Conservation (phyloP, 2,797 vertebrate species). For the Muraenolepis orangiensis region DNA sequence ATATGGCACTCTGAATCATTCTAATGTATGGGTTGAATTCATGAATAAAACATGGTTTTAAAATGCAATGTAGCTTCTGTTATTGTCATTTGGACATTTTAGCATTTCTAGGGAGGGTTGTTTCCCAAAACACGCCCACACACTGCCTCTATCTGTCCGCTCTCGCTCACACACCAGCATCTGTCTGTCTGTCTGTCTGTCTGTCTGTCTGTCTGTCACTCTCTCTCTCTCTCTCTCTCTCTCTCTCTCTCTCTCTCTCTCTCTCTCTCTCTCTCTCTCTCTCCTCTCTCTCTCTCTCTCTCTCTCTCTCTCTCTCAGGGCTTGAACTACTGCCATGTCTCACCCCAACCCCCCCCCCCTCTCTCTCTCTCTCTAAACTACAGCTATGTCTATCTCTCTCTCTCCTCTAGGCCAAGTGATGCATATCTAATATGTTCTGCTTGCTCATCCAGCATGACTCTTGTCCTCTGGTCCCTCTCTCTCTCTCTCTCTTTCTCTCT, state of each 20-base stretch:
- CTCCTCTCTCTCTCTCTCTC: neutral
- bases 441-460: neutral
- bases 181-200: neutral
- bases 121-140: neutral
- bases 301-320: neutral
- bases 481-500: too few species aligned
- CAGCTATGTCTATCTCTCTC: neutral
- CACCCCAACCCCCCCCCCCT: too few species aligned
- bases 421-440: neutral
- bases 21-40: neutral
- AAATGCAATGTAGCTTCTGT: neutral
- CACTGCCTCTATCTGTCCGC: neutral
- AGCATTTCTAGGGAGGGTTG: neutral
- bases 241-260: constrained; percentile 1
- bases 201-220: neutral
- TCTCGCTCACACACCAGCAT: neutral
- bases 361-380: neutral
- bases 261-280: neutral
- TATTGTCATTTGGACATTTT: neutral
- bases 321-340: neutral
- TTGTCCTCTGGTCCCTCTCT: neutral
- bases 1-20: neutral
- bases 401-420: neutral
- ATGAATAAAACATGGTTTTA: neutral
- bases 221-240: neutral